phyloP scores from a whole-genome alignment of 2,797 vertebrate species.

The Hypotaenidia okinawae region DNA sequence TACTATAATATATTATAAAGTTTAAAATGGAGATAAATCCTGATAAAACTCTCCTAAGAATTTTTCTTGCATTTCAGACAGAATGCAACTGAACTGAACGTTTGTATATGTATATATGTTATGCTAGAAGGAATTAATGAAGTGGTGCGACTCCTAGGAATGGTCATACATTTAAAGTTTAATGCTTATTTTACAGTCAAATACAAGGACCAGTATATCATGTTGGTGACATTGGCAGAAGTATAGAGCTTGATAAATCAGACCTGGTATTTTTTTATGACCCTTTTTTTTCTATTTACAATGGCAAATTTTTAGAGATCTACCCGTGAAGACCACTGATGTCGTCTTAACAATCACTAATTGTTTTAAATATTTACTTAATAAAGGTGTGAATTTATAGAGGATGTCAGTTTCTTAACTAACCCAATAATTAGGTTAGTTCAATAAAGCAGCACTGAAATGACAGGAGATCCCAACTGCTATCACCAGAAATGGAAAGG shows the following conservation, averaged over 20 bases:
- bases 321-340: neutral
- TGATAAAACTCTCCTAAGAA: neutral
- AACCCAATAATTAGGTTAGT: neutral
- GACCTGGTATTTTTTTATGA: neutral
- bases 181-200: neutral
- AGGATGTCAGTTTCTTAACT: neutral
- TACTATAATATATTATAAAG: neutral
- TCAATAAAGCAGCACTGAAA: neutral
- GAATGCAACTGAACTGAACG: neutral
- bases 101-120: neutral
- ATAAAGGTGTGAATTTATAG: neutral
- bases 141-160: neutral
- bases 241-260: neutral
- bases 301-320: neutral
- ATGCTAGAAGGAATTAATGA: neutral
- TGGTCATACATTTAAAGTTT: neutral
- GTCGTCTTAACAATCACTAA: neutral
- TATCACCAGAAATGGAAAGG: neutral
- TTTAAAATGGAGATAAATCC: neutral
- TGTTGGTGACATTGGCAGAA: neutral
- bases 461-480: neutral
- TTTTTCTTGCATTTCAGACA: neutral
- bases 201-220: neutral
- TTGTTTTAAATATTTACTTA: neutral
- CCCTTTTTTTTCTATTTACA: neutral